Percentiles rank a stretch among this genome's conserved stretches.
Conservation (phyloP, 1,140 invertebrate genomes). For the Drosophila lowei region DNA sequence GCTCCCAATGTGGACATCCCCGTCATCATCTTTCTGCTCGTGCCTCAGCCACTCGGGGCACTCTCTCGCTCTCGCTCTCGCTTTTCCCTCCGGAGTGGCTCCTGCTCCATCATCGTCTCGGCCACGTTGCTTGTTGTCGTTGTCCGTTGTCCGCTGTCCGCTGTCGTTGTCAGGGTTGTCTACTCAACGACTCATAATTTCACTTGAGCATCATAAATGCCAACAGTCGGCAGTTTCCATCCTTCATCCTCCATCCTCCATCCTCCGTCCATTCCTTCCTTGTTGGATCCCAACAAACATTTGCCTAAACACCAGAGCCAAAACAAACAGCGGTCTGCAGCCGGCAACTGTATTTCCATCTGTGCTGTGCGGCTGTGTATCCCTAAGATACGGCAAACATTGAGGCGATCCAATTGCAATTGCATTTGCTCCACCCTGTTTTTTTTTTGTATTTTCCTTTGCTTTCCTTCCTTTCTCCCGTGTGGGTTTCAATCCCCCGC, state of each 20-base stretch:
- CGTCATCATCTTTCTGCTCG: conserved; percentile 28
- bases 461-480: too few species aligned
- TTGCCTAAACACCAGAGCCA: conserved; percentile 48
- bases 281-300: conserved; percentile 47
- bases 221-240: conserved; percentile 45
- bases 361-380: conserved; percentile 9
- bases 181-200: conserved; percentile 70
- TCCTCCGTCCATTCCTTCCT: not conserved
- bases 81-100: conserved; percentile 18
- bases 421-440: conserved; percentile 47
- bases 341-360: not conserved
- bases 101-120: conserved; percentile 39
- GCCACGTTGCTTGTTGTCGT: conserved; percentile 26
- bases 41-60: not conserved
- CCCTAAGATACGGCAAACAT: conserved; percentile 47
- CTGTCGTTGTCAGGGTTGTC: conserved; percentile 46
- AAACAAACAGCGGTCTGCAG: conserved; percentile 26
- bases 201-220: conserved; percentile 52
- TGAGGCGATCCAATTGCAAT: conserved; percentile 57
- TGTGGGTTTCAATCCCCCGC: too few species aligned
- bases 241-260: not conserved
- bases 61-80: too few species aligned
- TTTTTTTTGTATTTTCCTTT: conserved; percentile 21
- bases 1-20: conserved; percentile 17
- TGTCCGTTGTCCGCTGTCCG: too few species aligned